These are phyloP conservation scores for Eupithecia subumbrata DNA, from an alignment of 2,888 invertebrate genomes.

Conservation along the genomic window DNA sequence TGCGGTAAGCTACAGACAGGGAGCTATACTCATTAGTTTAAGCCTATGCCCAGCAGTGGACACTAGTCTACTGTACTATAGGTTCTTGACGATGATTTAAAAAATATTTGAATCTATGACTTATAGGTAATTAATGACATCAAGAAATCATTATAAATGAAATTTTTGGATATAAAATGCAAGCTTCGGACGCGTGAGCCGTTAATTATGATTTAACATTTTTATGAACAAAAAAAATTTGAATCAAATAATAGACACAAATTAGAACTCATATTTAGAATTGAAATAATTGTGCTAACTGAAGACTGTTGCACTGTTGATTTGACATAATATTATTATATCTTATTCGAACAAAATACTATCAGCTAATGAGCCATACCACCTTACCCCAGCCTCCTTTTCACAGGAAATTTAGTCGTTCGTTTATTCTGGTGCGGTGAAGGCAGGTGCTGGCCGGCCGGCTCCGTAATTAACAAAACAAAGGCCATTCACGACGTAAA, in stretches of 20 bases:
- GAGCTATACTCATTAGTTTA: background rate
- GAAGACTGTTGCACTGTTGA: too few species aligned
- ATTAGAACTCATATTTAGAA: too few species aligned
- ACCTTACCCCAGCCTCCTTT: constrained; percentile 45
- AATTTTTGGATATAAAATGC: background rate
- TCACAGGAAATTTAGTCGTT: constrained; percentile 68
- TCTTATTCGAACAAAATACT: background rate
- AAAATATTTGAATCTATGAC: background rate
- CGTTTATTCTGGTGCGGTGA: constrained; percentile 71
- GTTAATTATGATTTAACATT: background rate
- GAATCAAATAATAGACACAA: too few species aligned
- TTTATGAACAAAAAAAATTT: too few species aligned
- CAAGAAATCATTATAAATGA: background rate
- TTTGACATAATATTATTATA: background rate
- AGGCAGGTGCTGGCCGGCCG: constrained; percentile 70
- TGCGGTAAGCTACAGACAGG: background rate
- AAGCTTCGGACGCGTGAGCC: background rate
- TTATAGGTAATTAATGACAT: background rate
- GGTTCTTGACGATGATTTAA: background rate
- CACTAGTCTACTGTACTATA: background rate
- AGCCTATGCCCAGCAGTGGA: background rate
- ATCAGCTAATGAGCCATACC: constrained; percentile 7
- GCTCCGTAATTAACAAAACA: constrained; percentile 78
- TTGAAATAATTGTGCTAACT: too few species aligned
- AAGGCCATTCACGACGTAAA: constrained; percentile 72